phyloP scores from a whole-genome alignment of 2,797 vertebrate genomes.

The Trematomus bernacchii region DNA sequence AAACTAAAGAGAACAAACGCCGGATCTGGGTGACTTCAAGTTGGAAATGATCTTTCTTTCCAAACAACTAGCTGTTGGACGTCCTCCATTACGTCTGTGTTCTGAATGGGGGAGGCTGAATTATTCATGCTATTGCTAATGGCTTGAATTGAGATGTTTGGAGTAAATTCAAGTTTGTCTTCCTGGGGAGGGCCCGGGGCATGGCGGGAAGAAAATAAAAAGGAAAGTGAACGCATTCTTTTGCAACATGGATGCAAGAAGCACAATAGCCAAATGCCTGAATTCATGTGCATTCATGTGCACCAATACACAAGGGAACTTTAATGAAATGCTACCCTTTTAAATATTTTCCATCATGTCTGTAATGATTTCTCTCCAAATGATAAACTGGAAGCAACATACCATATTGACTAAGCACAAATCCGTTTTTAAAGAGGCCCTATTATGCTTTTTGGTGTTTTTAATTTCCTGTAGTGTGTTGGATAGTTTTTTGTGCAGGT shows the following conservation, averaged over 20 bases:
- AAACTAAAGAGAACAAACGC: conserved; percentile 45
- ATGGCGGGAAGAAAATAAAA: not conserved
- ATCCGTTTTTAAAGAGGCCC: not conserved
- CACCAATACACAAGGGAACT: conserved; percentile 5
- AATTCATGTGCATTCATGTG: not conserved
- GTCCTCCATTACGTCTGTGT: conserved; percentile 26
- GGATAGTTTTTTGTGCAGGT: no score
- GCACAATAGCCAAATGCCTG: conserved; percentile 1
- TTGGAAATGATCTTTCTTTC: conserved; percentile 56
- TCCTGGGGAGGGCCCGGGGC: conserved; percentile 45
- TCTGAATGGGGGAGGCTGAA: conserved; percentile 62
- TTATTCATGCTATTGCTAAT: conserved; percentile 75
- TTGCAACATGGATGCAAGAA: conserved; percentile 22
- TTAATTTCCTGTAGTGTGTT: no score
- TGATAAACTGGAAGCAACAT: not conserved
- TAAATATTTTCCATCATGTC: not conserved
- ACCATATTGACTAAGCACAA: not conserved
- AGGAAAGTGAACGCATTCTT: conserved; percentile 13
- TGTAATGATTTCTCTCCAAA: not conserved
- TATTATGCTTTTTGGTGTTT: no score
- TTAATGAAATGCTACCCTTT: not conserved
- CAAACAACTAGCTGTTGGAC: conserved; percentile 56
- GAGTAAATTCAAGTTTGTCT: conserved; percentile 54
- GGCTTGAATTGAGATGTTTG: conserved; percentile 73
- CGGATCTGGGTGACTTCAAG: conserved; percentile 34